Conservation (phyloP, 2,797 vertebrate species). For the Silurus lanzhouensis region DNA sequence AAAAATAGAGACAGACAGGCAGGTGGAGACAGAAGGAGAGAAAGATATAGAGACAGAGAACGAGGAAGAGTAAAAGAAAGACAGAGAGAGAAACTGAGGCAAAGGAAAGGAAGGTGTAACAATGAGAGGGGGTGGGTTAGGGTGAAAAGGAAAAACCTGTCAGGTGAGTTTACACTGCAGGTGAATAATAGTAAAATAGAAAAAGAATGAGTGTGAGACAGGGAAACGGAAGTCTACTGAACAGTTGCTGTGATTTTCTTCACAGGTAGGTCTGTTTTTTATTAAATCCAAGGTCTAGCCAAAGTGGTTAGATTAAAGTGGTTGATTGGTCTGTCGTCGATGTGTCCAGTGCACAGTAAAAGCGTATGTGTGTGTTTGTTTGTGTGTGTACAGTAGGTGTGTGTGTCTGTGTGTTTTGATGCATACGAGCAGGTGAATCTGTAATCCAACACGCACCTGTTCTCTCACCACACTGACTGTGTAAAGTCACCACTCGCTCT, state of each 20-base stretch:
- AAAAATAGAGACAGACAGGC: background rate
- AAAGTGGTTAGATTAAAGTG: background rate
- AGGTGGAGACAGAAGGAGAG: background rate
- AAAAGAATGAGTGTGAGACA: constrained; percentile 51
- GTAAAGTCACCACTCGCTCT: background rate
- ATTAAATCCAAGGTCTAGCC: constrained; percentile 9
- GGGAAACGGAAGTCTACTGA: constrained; percentile 2
- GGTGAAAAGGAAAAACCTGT: constrained; percentile 74
- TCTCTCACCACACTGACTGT: constrained; percentile 15
- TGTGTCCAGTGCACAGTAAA: constrained; percentile 17
- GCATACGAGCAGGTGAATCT: constrained; percentile 71
- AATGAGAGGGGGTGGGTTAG: constrained; percentile 54
- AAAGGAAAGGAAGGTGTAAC: constrained; percentile 47
- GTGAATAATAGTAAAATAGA: constrained; percentile 72
- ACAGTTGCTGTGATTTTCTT: constrained; percentile 35
- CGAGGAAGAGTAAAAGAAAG: background rate
- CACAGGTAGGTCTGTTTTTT: constrained; percentile 38
- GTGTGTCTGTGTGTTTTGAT: background rate
- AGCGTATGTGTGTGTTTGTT: constrained; percentile 12
- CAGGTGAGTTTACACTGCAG: constrained; percentile 72
- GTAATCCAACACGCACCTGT: constrained; percentile 71
- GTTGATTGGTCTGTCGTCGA: background rate
- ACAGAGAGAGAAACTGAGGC: constrained; percentile 23
- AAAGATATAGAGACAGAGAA: background rate
- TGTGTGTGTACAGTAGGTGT: background rate